Evolutionary conservation across 2,113 vertebrate genomes (phyloP).

Genomic region (Neoarius graeffei): DNA sequence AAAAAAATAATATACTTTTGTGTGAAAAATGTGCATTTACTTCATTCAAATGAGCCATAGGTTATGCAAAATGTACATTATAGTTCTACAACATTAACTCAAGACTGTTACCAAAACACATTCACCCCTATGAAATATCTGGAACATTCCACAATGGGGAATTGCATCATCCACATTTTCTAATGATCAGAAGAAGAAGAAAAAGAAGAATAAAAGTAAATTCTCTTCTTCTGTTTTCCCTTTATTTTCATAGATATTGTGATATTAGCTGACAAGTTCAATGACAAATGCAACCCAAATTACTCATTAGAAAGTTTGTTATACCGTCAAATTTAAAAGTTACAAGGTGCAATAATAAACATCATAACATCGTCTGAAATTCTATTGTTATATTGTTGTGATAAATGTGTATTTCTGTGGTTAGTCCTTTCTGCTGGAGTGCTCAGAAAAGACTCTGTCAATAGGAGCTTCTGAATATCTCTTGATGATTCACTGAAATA

Average conservation of each 20-base stretch:
- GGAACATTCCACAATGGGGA: not conserved
- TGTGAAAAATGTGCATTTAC: not conserved
- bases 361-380: not conserved
- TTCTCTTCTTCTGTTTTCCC: not conserved
- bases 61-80: not conserved
- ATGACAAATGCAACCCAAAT: too few relatives aligned
- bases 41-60: not conserved
- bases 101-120: not conserved
- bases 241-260: not conserved
- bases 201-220: not conserved
- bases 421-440: constrained; percentile 12
- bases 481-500: not conserved
- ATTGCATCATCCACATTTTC: not conserved
- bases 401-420: not conserved
- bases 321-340: not conserved
- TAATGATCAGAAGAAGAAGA: not conserved
- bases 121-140: not conserved
- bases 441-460: not conserved
- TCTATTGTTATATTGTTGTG: not conserved
- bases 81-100: not conserved
- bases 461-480: constrained; percentile 10
- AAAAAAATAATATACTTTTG: not conserved
- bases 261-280: not conserved
- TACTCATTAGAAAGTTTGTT: not conserved
- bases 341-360: not conserved